Evolutionary conservation across 2,797 vertebrate species (phyloP), one percentile per base, ranked within the genome.

Genomic region (Huso huso): DNA sequence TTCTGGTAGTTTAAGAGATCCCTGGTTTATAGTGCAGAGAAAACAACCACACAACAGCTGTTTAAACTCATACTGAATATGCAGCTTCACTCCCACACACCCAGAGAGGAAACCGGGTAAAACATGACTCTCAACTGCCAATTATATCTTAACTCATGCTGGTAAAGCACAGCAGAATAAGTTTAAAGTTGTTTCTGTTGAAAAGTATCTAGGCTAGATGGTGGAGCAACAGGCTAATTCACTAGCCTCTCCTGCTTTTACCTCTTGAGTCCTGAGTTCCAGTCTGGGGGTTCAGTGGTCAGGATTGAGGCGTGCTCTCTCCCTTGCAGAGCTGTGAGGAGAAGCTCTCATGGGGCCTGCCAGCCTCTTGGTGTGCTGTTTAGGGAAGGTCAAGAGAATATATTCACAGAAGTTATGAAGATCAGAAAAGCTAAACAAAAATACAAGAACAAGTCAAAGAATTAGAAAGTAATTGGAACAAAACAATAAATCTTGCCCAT

Each of bases 71-170:
- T 67, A 18, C 62, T 64, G 69, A 63, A 63, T 63, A 63, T 63
- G 49, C 62, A 61, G 55, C 60, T 55, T 52, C 58, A 52, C 65
- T 63, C 65, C 69, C 69, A 62, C 65, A 51, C 55, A 55, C 12
- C 61, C 49, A 58, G 6, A 67, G 58, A 67, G 6, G 51, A 64
- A 49, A 55, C 18, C 7, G 61, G 13, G 12, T 48, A 69, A 61
- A 13, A 53, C 37, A 50, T 50, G 57, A 62, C 52, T 66, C 64
- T 69, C 66, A 69, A 71, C 52, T 62, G 59, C 62, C 62, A 65
- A 66, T 74, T 66, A 74, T 62, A 61, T 61, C 50, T 64, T 8
- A 69, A 8, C 64, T 72, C 62, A 65, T 60, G 68, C 51, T 66
- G 58, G 51, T 67, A 66, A 9, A 10, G 15, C 6, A 18, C 10